Conservation (phyloP, 2,888 invertebrate genomes). For the Rhabditophanes sp. region DNA sequence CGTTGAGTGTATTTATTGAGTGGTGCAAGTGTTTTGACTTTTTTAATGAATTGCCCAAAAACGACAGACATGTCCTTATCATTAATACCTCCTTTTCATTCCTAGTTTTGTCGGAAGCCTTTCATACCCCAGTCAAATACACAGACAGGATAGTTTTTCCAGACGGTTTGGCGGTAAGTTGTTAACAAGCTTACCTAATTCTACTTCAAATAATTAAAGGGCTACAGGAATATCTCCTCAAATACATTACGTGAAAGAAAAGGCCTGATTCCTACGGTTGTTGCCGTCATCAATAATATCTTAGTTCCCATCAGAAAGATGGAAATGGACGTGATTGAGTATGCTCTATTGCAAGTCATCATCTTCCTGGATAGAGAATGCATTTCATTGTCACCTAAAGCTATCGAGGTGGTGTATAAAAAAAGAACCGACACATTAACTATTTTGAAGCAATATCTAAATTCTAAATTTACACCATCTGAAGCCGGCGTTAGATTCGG, state of each 20-base stretch:
- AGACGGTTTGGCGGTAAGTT: constrained; percentile 35
- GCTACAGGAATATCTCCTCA: constrained; percentile 34
- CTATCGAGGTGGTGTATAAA: constrained; percentile 20
- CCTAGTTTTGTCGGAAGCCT: constrained; percentile 40
- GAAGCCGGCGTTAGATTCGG: constrained; percentile 21
- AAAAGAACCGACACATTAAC: constrained; percentile 27
- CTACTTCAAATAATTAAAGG: constrained; percentile 11
- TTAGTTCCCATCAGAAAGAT: constrained; percentile 37
- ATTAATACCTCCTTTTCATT: constrained; percentile 37
- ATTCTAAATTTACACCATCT: too few relatives aligned
- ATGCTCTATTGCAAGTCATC: constrained; percentile 37
- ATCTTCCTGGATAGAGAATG: constrained; percentile 43
- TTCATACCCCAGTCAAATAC: constrained; percentile 39
- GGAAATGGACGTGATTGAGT: constrained; percentile 37
- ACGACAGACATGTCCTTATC: constrained; percentile 24
- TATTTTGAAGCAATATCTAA: constrained; percentile 19
- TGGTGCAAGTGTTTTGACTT: constrained; percentile 40
- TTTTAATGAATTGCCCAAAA: constrained; percentile 20
- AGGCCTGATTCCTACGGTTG: constrained; percentile 40
- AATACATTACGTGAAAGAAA: constrained; percentile 25
- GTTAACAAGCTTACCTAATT: constrained; percentile 6
- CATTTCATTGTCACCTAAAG: constrained; percentile 27
- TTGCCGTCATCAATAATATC: constrained; percentile 41
- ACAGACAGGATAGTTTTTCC: constrained; percentile 38
- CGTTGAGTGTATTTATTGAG: constrained; percentile 34